Base-by-base conservation (phyloP, 2,797 vertebrate genomes). In the Galago senegalensis region DNA sequence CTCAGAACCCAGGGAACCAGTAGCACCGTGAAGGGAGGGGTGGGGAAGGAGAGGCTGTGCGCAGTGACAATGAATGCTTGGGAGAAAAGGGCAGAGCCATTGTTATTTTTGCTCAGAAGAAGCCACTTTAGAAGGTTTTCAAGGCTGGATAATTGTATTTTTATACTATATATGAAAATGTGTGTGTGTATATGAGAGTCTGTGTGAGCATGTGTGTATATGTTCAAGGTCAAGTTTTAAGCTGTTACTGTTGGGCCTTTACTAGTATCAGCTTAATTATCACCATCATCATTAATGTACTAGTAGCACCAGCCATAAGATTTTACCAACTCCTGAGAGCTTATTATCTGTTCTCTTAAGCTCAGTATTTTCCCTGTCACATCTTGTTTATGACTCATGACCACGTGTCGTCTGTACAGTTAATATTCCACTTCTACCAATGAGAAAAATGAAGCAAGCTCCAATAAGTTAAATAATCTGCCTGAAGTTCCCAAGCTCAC, bases 1-100 rank as follows among this genome's bases (percentile, higher is more conserved):
- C 11, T 97, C 97, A 98, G 97, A 98, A 98, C 96, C 94, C 73
- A 95, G 95, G 98, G 97, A 98, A n/a, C 86, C 92, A 97, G 34
- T 86, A 75, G 93, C 94, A 70, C 80, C 9, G 7, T 84, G 90
- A 34, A 88, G 65, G 82, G 67, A 12, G 40, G 79, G 14, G 1
- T 27, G 58, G 20, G 18, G 43, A n/a, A 65, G 56, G 65, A 97
- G 58, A 93, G 85, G 85, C 87, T 97, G 88, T 91, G 96, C 92
- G 97, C 93, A 89, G 87, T 92, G 97, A 79, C 56, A 88, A 56
- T 49, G 94, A 96, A 92, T 87, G 94, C 92, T 83, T 96, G 34
- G 83, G 84, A 91, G 91, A 87, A 96, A 89, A 70, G 43, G 12
- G 86, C 87, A 87, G 88, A 88, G 67, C 94, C 80, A 72, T 83